phyloP scores from a whole-genome alignment of 2,888 invertebrate species.

The Dolichopus griseipennis region DNA sequence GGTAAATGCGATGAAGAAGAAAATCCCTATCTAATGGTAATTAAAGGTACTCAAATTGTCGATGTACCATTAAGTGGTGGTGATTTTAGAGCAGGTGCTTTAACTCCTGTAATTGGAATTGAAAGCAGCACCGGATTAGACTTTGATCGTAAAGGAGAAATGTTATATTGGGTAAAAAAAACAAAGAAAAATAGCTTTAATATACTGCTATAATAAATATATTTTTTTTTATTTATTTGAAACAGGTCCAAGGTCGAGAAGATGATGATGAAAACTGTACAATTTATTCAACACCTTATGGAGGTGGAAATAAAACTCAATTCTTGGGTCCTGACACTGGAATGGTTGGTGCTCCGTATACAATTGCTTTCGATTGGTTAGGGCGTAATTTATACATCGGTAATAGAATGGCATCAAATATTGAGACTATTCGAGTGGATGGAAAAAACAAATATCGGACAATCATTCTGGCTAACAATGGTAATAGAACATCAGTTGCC shows the following conservation, averaged over 20 bases:
- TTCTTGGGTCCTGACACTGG: conserved; percentile 74
- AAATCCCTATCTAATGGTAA: conserved; percentile 78
- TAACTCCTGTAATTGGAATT: conserved; percentile 81
- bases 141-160: conserved; percentile 78
- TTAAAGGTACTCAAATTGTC: conserved; percentile 81
- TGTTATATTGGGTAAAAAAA: conserved; percentile 62
- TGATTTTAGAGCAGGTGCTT: conserved; percentile 65
- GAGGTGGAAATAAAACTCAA: conserved; percentile 74
- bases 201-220: background rate
- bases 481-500: conserved; percentile 74
- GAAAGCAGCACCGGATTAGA: conserved; percentile 83
- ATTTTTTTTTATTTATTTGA: background rate
- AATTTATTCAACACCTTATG: conserved; percentile 72
- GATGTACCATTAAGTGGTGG: conserved; percentile 70
- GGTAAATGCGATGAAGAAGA: conserved; percentile 78
- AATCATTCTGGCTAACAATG: conserved; percentile 82
- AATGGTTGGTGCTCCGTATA: conserved; percentile 83
- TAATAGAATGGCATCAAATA: conserved; percentile 79
- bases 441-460: conserved; percentile 75
- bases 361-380: conserved; percentile 94
- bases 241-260: conserved; percentile 57
- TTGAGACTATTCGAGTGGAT: conserved; percentile 80
- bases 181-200: background rate
- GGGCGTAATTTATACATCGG: conserved; percentile 91
- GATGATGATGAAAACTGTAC: conserved; percentile 79